Conservation (phyloP, 2,888 invertebrate genomes). For the Drosophila suboccidentalis region DNA sequence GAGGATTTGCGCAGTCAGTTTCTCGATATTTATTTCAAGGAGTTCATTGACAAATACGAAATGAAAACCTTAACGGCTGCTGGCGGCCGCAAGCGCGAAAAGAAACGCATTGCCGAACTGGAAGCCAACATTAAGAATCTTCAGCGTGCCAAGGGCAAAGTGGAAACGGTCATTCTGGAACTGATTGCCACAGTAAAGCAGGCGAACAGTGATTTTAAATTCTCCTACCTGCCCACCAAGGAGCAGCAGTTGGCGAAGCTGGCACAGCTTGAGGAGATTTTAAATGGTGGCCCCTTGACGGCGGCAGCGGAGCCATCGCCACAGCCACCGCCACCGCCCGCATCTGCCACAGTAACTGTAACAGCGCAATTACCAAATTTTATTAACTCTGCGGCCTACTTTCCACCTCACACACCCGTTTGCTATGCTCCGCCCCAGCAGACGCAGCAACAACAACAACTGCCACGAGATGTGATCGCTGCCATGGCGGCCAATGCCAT, state of each 20-base stretch:
- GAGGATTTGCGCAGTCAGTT: conserved; percentile 84
- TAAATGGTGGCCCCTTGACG: conserved; percentile 30
- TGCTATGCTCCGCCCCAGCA: conserved; percentile 84
- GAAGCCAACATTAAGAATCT: conserved; percentile 84
- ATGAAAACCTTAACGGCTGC: conserved; percentile 79
- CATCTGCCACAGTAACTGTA: conserved; percentile 27
- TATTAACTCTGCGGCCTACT: conserved; percentile 55
- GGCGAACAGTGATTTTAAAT: conserved; percentile 84
- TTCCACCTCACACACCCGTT: conserved; percentile 74
- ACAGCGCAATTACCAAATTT: conserved; percentile 49
- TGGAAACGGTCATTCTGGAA: conserved; percentile 84
- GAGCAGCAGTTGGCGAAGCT: conserved; percentile 84
- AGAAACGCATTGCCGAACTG: conserved; percentile 83
- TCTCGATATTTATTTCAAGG: conserved; percentile 84
- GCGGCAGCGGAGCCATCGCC: conserved; percentile 18
- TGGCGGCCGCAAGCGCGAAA: conserved; percentile 83
- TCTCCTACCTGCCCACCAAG: conserved; percentile 85
- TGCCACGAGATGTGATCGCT: conserved; percentile 80
- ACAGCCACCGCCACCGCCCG: conserved; percentile 6
- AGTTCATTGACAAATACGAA: conserved; percentile 83
- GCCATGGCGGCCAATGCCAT: conserved; percentile 79
- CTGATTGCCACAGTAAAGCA: conserved; percentile 84
- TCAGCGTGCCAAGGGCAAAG: conserved; percentile 84
- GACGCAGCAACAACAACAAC: conserved; percentile 61
- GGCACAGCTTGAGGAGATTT: conserved; percentile 68